Conservation (phyloP, 2,888 invertebrate species). For the Epinotia brunnichana region DNA sequence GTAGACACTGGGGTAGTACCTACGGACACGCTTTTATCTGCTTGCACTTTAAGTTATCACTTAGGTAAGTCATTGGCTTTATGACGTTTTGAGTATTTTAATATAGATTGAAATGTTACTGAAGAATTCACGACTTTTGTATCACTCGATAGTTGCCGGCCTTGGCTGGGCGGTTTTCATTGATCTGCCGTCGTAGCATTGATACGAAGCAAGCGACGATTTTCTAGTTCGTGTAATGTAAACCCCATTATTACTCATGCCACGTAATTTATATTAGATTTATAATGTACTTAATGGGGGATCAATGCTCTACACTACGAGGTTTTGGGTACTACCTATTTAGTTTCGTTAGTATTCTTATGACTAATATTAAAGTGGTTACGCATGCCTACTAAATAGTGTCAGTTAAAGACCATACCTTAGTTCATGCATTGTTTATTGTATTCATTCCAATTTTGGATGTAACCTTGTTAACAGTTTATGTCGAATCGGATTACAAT, state of each 20-base stretch:
- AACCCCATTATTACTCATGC: constrained; percentile 32
- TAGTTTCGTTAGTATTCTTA: constrained; percentile 25
- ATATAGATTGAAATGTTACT: constrained; percentile 14
- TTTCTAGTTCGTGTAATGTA: background rate
- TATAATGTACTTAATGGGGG: constrained; percentile 34
- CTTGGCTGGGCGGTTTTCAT: background rate
- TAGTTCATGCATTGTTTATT: background rate
- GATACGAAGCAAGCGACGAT: background rate
- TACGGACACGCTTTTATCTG: constrained; percentile 23
- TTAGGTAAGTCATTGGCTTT: constrained; percentile 23
- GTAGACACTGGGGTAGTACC: constrained; percentile 5
- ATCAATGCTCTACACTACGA: constrained; percentile 18
- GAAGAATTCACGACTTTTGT: background rate
- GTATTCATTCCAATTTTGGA: background rate
- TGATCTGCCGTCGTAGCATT: background rate
- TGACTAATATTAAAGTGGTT: constrained; percentile 21
- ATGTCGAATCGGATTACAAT: background rate
- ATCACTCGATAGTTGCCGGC: background rate
- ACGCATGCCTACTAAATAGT: constrained; percentile 5
- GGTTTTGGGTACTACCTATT: constrained; percentile 1
- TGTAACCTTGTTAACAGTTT: background rate
- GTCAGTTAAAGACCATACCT: background rate
- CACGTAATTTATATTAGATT: constrained; percentile 23
- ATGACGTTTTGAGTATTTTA: constrained; percentile 30
- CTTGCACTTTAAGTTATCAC: constrained; percentile 38